Conservation (phyloP, 2,797 vertebrate species). For the Gymnocypris eckloni region DNA sequence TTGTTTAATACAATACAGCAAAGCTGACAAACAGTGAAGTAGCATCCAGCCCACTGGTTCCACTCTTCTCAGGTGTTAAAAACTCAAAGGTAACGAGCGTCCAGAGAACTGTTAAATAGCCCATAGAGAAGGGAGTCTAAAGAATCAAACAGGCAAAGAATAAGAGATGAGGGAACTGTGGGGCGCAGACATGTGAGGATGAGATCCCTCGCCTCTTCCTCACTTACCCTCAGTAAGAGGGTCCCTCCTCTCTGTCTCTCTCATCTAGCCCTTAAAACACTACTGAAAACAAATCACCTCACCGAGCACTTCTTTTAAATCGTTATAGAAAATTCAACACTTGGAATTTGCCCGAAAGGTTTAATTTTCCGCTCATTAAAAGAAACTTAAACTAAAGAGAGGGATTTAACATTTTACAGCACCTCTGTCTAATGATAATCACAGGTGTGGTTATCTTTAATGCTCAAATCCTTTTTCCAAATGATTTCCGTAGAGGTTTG, state of each 20-base stretch:
- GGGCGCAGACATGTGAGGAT: constrained; percentile 6
- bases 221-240: constrained; percentile 23
- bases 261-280: constrained; percentile 25
- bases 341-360: constrained; percentile 53
- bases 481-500: constrained; percentile 52
- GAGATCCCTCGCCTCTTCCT: constrained; percentile 4
- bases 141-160: background rate
- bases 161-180: constrained; percentile 30
- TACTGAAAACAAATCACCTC: constrained; percentile 43
- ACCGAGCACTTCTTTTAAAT: constrained; percentile 41
- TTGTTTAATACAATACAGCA: background rate
- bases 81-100: background rate
- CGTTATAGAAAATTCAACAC: constrained; percentile 49
- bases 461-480: constrained; percentile 55
- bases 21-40: background rate
- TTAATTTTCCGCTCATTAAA: constrained; percentile 64
- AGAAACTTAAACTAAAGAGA: constrained; percentile 55
- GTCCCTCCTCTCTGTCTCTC: background rate
- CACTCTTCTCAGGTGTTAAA: constrained; percentile 1
- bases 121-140: constrained; percentile 7
- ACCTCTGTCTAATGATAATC: constrained; percentile 62
- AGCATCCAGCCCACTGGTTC: background rate
- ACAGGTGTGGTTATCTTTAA: constrained; percentile 59
- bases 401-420: constrained; percentile 51
- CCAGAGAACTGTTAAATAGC: constrained; percentile 9